phyloP scores from a whole-genome alignment of 2,888 invertebrate species.

The Cistogaster globosa region DNA sequence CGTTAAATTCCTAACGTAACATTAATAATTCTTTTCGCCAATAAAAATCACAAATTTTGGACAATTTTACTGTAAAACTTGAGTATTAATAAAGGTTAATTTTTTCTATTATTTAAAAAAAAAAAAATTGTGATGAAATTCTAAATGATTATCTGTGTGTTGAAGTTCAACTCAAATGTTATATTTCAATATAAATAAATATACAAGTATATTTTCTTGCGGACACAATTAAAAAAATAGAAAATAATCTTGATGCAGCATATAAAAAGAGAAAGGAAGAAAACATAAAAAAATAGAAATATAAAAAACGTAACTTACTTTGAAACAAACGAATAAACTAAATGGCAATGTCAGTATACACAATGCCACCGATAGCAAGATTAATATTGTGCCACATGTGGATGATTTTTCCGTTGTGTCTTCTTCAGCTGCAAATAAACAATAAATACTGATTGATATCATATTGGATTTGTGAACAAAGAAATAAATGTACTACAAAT shows the following conservation, averaged over 20 bases:
- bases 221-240: no score
- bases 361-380: slow-evolving; percentile 91
- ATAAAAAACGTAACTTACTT: slow-evolving; percentile 86
- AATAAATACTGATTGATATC: slow-evolving; percentile 46
- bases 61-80: no score
- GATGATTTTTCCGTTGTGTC: slow-evolving; percentile 86
- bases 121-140: no score
- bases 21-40: no score
- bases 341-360: slow-evolving; percentile 95
- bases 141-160: background rate
- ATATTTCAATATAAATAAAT: no score
- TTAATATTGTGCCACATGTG: slow-evolving; percentile 92
- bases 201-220: no score
- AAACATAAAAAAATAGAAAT: background rate
- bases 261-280: no score
- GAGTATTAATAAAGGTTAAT: no score
- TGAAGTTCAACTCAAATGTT: background rate
- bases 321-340: slow-evolving; percentile 95
- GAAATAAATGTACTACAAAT: slow-evolving; percentile 5
- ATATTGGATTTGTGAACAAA: slow-evolving; percentile 3
- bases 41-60: no score
- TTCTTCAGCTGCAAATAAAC: slow-evolving; percentile 84
- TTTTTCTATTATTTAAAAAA: no score
- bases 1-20: no score
- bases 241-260: no score